Base-by-base conservation (phyloP, 35 echinoderm and acorn worm genomes). In the Apostichopus japonicus region DNA sequence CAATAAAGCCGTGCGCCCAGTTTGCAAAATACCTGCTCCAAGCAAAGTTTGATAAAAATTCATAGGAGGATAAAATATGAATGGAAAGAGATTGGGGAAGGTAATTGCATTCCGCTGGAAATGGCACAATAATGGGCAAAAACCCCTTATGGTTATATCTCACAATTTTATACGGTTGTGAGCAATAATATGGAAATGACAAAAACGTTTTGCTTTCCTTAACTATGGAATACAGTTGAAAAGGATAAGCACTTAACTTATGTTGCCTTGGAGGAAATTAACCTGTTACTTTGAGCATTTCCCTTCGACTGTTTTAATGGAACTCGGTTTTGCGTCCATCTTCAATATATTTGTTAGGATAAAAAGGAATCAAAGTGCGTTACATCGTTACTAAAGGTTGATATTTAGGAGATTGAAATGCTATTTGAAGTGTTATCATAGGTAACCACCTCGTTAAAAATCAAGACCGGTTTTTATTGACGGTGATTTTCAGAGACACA, bases 41-140 rank as follows among this genome's bases (percentile, higher is more conserved):
- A 58, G 53, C 55, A 84, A 23, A 75, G 61, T 84, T n/a, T 84
- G 54, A 84, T 84, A 16, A 84, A 84, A 84, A 84, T 84, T 84
- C 81, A 84, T 84, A 51, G 15, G 54, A 11, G 56, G 81, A 84
- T 84, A 84, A 84, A 84, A 84, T 84, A 57, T 84, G 81, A 84
- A 84, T 84, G 81, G n/a, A 84, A 84, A 59, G 81, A 84, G 81
- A 84, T 84, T 84, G 81, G 54, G 10, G 54, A 10, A 58, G 55
- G 54, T 57, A 84, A 57, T 84, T n/a, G 16, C n/a, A 23, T 84
- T 58, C 54, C 56, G 5, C 81, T 84, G 55, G 19, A 58, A n/a
- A 57, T 51, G 14, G 81, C 15, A 58, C 81, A 57, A 59, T 57
- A 84, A 54, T 84, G 56, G 56, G 54, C 78, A 27, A 5, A 80